These are phyloP conservation scores for Scatophagus argus DNA, from an alignment of 2,113 vertebrate genomes.

Conservation along the genomic window DNA sequence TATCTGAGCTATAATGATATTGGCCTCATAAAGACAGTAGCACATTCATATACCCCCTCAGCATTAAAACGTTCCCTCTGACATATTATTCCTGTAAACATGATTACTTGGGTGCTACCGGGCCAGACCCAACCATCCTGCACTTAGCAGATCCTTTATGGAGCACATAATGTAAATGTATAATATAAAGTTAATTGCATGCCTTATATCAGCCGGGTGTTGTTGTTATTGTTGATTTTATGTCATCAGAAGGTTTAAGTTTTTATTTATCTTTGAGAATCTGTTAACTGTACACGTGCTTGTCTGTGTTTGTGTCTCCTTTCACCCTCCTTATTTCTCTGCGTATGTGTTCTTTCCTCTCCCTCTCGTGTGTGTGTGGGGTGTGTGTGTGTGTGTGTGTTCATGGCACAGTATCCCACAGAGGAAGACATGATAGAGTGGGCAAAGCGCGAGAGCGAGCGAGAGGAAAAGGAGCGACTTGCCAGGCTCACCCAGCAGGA, in stretches of 20 bases:
- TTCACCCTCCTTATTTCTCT: conserved; percentile 18
- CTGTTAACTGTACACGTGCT: conserved; percentile 41
- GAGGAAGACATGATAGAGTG: conserved; percentile 99
- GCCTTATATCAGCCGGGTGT: not conserved
- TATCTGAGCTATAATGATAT: too few species aligned
- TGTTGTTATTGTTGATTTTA: not conserved
- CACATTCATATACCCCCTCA: too few species aligned
- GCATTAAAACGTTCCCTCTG: not conserved
- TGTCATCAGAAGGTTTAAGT: not conserved
- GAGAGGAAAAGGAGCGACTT: conserved; percentile 95
- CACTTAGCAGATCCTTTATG: not conserved
- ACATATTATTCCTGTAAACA: not conserved
- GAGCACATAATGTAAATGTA: not conserved
- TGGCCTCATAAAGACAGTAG: too few species aligned
- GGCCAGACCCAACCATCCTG: not conserved
- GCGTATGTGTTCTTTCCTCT: conserved; percentile 7
- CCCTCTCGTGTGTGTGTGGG: not conserved
- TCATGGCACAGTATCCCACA: conserved; percentile 90
- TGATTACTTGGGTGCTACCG: not conserved
- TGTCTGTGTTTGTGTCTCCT: conserved; percentile 48
- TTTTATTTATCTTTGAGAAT: conserved; percentile 9
- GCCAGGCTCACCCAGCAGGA: conserved; percentile 96
- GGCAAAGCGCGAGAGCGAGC: conserved; percentile 98
- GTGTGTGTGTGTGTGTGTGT: conserved; percentile 42
- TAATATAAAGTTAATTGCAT: not conserved